These are phyloP conservation scores for Blomia tropicalis DNA, from an alignment of 2,888 invertebrate genomes.

Conservation along the genomic window DNA sequence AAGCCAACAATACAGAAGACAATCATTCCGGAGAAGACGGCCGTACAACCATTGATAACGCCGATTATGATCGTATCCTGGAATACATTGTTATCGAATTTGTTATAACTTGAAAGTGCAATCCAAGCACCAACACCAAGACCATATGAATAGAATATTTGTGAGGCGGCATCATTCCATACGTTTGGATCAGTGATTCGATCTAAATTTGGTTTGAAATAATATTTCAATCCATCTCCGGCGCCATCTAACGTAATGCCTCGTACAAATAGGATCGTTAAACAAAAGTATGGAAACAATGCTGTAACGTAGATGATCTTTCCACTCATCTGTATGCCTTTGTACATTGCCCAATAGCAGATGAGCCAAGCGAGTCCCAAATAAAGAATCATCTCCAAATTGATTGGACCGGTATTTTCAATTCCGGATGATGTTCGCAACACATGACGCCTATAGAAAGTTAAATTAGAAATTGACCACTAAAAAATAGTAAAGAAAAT, in stretches of 20 bases:
- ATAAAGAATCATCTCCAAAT: constrained; percentile 54
- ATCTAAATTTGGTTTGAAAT: constrained; percentile 76
- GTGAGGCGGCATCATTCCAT: constrained; percentile 97
- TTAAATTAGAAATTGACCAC: neutral
- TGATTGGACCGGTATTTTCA: neutral
- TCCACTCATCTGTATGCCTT: constrained; percentile 95
- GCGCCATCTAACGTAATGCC: constrained; percentile 46
- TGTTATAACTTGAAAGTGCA: constrained; percentile 50
- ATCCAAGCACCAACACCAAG: constrained; percentile 86
- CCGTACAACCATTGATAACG: constrained; percentile 28
- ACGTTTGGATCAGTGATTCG: constrained; percentile 77
- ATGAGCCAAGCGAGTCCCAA: constrained; percentile 79
- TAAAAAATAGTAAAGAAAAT: neutral
- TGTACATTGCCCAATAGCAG: constrained; percentile 97
- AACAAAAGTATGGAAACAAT: constrained; percentile 31
- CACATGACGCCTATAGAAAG: neutral
- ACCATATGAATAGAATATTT: constrained; percentile 97
- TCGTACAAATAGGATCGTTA: constrained; percentile 31
- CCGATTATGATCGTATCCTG: constrained; percentile 28
- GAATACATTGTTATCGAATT: constrained; percentile 22
- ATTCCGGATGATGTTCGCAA: neutral
- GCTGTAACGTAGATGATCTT: constrained; percentile 42
- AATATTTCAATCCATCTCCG: constrained; percentile 74
- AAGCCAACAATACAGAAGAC: constrained; percentile 30
- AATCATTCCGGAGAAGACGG: constrained; percentile 30